Conservation (phyloP, 1,140 invertebrate genomes). For the Paralvinella palmiformis region DNA sequence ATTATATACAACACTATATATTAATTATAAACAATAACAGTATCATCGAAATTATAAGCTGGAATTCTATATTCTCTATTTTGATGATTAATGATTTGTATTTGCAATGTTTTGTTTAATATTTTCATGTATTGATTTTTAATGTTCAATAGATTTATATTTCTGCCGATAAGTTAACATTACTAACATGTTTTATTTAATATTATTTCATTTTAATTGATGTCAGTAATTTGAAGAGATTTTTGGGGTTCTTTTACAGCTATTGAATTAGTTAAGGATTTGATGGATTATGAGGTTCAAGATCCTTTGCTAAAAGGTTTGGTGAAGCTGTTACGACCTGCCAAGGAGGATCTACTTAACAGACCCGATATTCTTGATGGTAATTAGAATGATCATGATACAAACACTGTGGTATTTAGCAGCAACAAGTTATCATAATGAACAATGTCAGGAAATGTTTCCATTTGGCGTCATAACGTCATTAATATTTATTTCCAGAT, state of each 20-base stretch:
- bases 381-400: conserved; percentile 2
- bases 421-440: not conserved
- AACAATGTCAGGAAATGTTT: not conserved
- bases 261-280: conserved; percentile 45
- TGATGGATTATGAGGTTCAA: conserved; percentile 47
- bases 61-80: too few species aligned
- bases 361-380: conserved; percentile 21
- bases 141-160: not conserved
- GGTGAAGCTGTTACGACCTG: conserved; percentile 42
- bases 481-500: conserved; percentile 29
- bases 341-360: conserved; percentile 26
- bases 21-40: too few species aligned
- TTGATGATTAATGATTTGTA: too few species aligned
- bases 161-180: not conserved
- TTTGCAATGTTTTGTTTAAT: too few species aligned
- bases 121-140: too few species aligned
- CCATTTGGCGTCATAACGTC: not conserved
- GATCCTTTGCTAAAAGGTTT: conserved; percentile 38
- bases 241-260: conserved; percentile 30
- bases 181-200: not conserved
- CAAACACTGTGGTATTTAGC: not conserved
- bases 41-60: too few species aligned
- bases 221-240: not conserved
- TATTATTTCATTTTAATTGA: not conserved
- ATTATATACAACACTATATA: too few species aligned